Evolutionary conservation across 2,113 vertebrate genomes (phyloP).

Genomic region (Xiphophorus couchianus): DNA sequence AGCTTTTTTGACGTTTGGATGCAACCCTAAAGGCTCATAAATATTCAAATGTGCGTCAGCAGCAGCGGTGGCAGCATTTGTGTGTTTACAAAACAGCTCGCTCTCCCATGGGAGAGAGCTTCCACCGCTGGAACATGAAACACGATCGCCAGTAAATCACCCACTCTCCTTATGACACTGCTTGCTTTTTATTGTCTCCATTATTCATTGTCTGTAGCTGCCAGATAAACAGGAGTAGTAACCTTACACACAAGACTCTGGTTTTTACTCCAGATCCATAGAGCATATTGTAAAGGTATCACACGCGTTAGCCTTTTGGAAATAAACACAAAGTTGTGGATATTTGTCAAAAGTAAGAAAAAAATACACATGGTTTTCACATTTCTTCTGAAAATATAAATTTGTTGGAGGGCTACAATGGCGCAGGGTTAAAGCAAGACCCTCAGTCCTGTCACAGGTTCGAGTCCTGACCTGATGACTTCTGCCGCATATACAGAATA

Average conservation of each 20-base stretch:
- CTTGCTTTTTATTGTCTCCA: constrained; percentile 58
- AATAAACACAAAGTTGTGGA: too few species aligned
- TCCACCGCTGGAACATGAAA: constrained; percentile 69
- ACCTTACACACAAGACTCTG: constrained; percentile 59
- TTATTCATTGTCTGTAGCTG: constrained; percentile 59
- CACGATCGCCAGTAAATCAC: constrained; percentile 70
- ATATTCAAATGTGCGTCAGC: constrained; percentile 76
- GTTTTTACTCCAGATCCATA: constrained; percentile 50
- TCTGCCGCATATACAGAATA: too few species aligned
- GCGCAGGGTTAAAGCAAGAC: too few species aligned
- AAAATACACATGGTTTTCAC: too few species aligned
- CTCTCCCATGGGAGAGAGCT: constrained; percentile 67
- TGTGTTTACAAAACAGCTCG: constrained; percentile 74
- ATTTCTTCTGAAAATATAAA: too few species aligned
- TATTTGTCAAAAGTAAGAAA: too few species aligned
- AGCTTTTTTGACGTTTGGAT: constrained; percentile 45
- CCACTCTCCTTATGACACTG: constrained; percentile 54
- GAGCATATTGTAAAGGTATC: constrained; percentile 9
- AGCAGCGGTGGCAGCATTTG: constrained; percentile 53
- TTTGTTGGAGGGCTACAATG: too few species aligned
- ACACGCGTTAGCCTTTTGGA: background rate
- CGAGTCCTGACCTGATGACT: too few species aligned
- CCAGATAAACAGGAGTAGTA: constrained; percentile 50
- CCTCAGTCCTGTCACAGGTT: too few species aligned
- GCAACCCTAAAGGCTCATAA: constrained; percentile 71